Percentiles rank a stretch among this genome's conserved stretches.
Conservation (phyloP, 2,888 invertebrate species). For the Chrysina gloriosa region DNA sequence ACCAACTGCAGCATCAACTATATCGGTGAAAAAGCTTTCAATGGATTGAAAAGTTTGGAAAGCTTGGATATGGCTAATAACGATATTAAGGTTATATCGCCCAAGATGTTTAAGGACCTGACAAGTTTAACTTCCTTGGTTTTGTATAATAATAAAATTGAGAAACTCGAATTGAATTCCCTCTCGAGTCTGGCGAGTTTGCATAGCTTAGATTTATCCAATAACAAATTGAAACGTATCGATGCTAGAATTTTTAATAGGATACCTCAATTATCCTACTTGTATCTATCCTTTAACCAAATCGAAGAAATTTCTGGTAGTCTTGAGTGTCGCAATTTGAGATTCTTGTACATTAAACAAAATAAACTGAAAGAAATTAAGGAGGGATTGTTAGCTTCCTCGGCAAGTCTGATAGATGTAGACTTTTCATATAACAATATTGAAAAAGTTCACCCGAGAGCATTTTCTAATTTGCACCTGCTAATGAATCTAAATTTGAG, state of each 20-base stretch:
- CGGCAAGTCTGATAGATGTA: constrained; percentile 43
- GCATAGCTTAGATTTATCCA: constrained; percentile 46
- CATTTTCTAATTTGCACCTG: constrained; percentile 45
- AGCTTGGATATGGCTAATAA: constrained; percentile 50
- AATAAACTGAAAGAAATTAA: constrained; percentile 45
- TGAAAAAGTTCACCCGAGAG: constrained; percentile 37
- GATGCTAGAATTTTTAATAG: constrained; percentile 45
- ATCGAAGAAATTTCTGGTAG: constrained; percentile 48
- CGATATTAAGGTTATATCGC: constrained; percentile 44
- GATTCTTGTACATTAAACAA: constrained; percentile 49
- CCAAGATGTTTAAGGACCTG: constrained; percentile 42
- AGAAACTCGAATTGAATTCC: constrained; percentile 44
- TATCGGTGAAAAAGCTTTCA: constrained; percentile 46
- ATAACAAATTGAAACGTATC: constrained; percentile 46
- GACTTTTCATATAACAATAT: constrained; percentile 49
- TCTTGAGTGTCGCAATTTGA: constrained; percentile 42
- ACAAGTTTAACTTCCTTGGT: constrained; percentile 46
- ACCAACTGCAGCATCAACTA: constrained; percentile 46
- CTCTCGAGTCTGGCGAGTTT: constrained; percentile 46
- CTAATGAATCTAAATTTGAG: constrained; percentile 47
- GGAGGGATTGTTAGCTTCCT: constrained; percentile 41
- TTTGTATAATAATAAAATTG: constrained; percentile 49
- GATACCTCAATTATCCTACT: constrained; percentile 43
- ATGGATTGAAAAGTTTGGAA: constrained; percentile 44
- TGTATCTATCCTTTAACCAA: constrained; percentile 50